phyloP scores from a whole-genome alignment of 2,888 invertebrate genomes.

The Meta bourneti region DNA sequence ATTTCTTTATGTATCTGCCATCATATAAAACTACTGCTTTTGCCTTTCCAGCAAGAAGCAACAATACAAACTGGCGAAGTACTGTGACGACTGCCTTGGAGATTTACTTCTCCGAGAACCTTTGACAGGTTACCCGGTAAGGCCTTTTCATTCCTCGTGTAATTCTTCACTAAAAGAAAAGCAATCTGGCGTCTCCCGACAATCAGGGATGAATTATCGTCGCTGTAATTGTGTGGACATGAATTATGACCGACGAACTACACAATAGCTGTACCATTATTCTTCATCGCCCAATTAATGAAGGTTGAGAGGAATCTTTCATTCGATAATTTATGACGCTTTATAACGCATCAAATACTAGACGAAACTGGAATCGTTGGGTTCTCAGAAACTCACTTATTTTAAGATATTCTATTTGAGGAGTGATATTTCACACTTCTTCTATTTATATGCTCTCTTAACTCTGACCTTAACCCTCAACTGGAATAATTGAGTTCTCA shows the following conservation, averaged over 20 bases:
- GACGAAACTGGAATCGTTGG: no score
- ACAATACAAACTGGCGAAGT: slow-evolving; percentile 98
- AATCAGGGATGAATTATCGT: neutral
- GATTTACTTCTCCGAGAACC: slow-evolving; percentile 94
- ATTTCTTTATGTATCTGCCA: no score
- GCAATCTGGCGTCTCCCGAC: neutral
- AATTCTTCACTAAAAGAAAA: neutral
- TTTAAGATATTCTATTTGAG: no score
- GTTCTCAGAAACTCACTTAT: no score
- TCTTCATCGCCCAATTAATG: neutral
- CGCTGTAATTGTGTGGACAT: neutral
- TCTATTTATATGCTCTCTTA: no score
- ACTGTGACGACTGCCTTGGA: slow-evolving; percentile 98
- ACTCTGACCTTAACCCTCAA: no score
- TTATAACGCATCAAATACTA: no score
- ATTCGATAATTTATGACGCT: no score
- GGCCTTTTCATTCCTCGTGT: slow-evolving; percentile 78
- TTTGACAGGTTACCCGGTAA: slow-evolving; percentile 91
- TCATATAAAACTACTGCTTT: neutral
- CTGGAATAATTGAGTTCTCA: no score
- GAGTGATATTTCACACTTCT: no score
- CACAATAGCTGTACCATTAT: neutral
- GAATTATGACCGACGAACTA: neutral
- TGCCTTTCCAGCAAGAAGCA: slow-evolving; percentile 85
- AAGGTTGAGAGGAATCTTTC: no score